phyloP scores from a whole-genome alignment of 1,140 invertebrate species.

The Lepidurus packardi region DNA sequence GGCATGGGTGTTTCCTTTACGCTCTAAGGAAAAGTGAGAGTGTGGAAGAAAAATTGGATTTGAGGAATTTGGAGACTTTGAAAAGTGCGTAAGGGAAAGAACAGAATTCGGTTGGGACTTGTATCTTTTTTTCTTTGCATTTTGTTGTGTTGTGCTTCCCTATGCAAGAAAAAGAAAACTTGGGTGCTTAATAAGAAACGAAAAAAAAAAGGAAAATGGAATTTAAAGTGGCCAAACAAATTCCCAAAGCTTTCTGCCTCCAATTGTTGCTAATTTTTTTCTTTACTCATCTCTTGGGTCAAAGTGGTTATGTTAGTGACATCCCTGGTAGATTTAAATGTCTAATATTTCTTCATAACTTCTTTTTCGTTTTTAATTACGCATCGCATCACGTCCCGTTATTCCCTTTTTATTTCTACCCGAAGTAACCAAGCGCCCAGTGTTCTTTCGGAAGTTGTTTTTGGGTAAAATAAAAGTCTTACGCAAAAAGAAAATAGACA shows the following conservation, averaged over 20 bases:
- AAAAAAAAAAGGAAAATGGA: neutral
- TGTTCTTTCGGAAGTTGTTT: conserved; percentile 12
- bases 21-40: neutral
- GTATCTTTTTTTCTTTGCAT: neutral
- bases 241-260: conserved; percentile 14
- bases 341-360: neutral
- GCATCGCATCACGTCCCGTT: neutral
- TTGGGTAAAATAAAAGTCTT: conserved; percentile 7
- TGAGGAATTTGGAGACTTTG: neutral
- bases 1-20: neutral
- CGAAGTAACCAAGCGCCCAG: neutral
- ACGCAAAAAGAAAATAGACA: neutral
- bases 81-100: neutral
- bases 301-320: neutral
- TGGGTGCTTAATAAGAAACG: conserved; percentile 7
- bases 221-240: neutral
- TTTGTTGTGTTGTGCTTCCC: conserved; percentile 18
- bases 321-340: neutral
- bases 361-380: neutral
- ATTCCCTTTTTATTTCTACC: neutral
- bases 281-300: neutral
- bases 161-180: neutral
- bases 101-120: neutral
- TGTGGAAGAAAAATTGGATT: neutral
- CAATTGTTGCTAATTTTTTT: neutral